Evolutionary conservation across 2,888 invertebrate species (phyloP).

Genomic region (Eueremaeus valkanovi): DNA sequence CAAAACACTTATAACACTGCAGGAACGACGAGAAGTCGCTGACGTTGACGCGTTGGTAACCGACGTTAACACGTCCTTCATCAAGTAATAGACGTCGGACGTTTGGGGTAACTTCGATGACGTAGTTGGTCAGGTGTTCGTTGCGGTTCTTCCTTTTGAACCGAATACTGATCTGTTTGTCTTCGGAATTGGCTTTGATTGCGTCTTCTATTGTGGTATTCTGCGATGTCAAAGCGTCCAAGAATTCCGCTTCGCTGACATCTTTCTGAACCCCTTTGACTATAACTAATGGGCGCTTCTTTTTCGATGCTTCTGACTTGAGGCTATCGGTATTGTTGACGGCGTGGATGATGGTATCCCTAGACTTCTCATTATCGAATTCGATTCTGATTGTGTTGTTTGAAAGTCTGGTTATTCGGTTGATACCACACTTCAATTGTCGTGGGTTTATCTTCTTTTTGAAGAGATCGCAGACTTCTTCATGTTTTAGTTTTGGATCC

Average conservation of each 20-base stretch:
- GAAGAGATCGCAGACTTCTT: too few relatives aligned
- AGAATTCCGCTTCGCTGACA: not conserved
- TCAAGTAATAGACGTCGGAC: not conserved
- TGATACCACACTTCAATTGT: too few relatives aligned
- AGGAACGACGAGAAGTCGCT: not conserved
- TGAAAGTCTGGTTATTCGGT: too few relatives aligned
- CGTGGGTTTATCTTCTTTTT: too few relatives aligned
- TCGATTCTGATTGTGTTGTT: too few relatives aligned
- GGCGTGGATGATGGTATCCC: not conserved
- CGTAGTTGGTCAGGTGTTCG: not conserved
- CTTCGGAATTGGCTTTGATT: not conserved
- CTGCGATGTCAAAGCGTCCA: not conserved
- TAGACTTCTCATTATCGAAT: not conserved
- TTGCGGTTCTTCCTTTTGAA: not conserved
- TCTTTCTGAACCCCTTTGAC: too few relatives aligned
- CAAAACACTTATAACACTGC: not conserved
- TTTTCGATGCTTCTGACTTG: conserved; percentile 2
- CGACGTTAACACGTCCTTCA: not conserved
- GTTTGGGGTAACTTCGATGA: not conserved
- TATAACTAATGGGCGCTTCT: not conserved
- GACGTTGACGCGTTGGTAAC: not conserved
- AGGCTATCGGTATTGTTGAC: not conserved
- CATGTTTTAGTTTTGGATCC: too few relatives aligned
- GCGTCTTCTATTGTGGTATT: not conserved
- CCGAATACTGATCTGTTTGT: not conserved